phyloP scores from a whole-genome alignment of 2,888 invertebrate genomes.

The Geotrupes spiniger region DNA sequence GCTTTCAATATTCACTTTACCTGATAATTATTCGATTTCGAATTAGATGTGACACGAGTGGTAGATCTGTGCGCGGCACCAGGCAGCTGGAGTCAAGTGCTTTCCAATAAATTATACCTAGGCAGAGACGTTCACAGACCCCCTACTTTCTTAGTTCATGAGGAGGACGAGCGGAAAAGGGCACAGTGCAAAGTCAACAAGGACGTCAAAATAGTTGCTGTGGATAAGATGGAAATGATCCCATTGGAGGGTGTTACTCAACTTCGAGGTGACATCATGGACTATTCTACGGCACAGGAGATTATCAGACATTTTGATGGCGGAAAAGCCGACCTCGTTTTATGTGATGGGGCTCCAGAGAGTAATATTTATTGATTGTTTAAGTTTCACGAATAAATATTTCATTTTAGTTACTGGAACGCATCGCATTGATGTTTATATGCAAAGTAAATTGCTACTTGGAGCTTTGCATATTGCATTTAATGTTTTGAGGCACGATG shows the following conservation, averaged over 20 bases:
- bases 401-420: conserved; percentile 80
- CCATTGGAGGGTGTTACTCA: conserved; percentile 93
- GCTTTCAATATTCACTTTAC: not conserved
- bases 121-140: conserved; percentile 48
- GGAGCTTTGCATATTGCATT: conserved; percentile 96
- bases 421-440: conserved; percentile 97
- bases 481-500: conserved; percentile 80
- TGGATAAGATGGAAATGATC: conserved; percentile 98
- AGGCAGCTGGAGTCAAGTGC: conserved; percentile 98
- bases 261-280: conserved; percentile 97
- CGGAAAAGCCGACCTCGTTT: conserved; percentile 86
- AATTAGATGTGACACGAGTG: conserved; percentile 76
- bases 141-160: too few species aligned
- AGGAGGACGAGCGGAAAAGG: conserved; percentile 28
- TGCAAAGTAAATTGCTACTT: conserved; percentile 92
- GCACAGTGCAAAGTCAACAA: conserved; percentile 75
- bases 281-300: conserved; percentile 83
- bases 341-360: conserved; percentile 99
- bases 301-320: conserved; percentile 92
- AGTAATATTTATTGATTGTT: conserved; percentile 42
- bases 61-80: conserved; percentile 98
- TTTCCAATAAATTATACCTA: conserved; percentile 71
- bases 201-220: conserved; percentile 89
- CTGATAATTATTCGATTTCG: not conserved
- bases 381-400: not conserved